Evolutionary conservation across 1,140 invertebrate genomes (phyloP).

Genomic region (Solenopsis invicta): DNA sequence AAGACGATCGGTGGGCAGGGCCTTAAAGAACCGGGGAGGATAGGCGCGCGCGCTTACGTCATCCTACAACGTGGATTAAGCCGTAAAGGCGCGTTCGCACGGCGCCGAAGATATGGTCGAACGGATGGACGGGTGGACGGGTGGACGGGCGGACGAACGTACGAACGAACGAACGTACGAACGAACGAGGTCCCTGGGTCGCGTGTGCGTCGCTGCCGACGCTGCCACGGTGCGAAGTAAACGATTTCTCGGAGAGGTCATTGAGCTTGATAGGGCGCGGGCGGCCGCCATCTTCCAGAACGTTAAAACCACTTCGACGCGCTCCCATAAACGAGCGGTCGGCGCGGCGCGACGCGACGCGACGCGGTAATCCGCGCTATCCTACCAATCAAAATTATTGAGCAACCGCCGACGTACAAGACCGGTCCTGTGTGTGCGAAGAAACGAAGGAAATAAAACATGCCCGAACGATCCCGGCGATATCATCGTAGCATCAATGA

Average conservation of each 20-base stretch:
- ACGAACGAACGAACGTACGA: constrained; percentile 33
- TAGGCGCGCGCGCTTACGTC: constrained; percentile 65
- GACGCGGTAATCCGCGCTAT: constrained; percentile 45
- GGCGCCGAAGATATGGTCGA: constrained; percentile 62
- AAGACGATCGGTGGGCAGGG: constrained; percentile 12
- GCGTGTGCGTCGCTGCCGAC: constrained; percentile 56
- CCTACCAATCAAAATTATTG: constrained; percentile 65
- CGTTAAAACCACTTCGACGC: constrained; percentile 76
- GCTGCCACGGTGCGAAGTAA: constrained; percentile 73
- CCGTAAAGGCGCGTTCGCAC: constrained; percentile 74
- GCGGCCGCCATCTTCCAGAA: constrained; percentile 82
- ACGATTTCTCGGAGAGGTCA: constrained; percentile 83
- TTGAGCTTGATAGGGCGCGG: constrained; percentile 84
- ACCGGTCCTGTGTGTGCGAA: neutral
- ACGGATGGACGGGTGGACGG: neutral
- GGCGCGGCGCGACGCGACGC: constrained; percentile 9
- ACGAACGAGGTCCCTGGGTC: constrained; percentile 56
- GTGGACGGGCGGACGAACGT: too few species aligned
- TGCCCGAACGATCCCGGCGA: constrained; percentile 26
- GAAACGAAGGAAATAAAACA: constrained; percentile 10
- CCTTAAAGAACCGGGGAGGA: constrained; percentile 38
- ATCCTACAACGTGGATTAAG: constrained; percentile 66
- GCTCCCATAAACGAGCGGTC: constrained; percentile 65
- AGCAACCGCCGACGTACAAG: constrained; percentile 35
- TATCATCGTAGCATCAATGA: constrained; percentile 17